These are phyloP conservation scores for Xylota segnis DNA, from an alignment of 2,888 invertebrate species.

Conservation along the genomic window DNA sequence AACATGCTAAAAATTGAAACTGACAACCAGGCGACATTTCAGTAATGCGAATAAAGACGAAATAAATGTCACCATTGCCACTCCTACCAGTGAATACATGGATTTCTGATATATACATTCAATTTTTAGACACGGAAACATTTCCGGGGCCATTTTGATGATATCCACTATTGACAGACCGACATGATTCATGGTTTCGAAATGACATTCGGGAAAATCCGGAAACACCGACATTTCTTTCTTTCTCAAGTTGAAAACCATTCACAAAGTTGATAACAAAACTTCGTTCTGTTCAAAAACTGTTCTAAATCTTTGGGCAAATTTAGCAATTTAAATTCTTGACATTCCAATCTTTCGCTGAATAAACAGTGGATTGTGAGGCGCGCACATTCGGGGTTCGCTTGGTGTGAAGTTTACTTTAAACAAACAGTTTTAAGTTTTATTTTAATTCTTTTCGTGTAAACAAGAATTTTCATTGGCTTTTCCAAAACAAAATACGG, in stretches of 20 bases:
- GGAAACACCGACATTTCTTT: neutral
- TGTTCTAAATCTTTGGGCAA: neutral
- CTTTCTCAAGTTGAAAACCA: neutral
- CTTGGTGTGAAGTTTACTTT: constrained; percentile 1
- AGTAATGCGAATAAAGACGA: neutral
- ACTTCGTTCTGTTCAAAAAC: neutral
- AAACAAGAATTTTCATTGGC: constrained; percentile 21
- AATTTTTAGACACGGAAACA: neutral
- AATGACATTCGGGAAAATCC: neutral
- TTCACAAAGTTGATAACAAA: neutral
- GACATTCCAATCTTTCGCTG: constrained; percentile 8
- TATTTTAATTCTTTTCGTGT: constrained; percentile 7
- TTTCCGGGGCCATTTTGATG: constrained; percentile 8
- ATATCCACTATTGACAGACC: neutral
- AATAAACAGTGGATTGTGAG: constrained; percentile 14
- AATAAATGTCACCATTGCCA: neutral
- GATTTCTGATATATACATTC: neutral
- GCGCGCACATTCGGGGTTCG: neutral
- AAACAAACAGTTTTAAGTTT: constrained; percentile 5
- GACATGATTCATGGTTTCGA: constrained; percentile 2
- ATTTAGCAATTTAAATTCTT: constrained; percentile 13
- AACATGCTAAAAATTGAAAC: constrained; percentile 8
- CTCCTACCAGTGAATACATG: neutral
- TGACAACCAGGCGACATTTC: constrained; percentile 13
- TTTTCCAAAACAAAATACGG: neutral